Evolutionary conservation across 1,140 invertebrate species (phyloP), one percentile per base, ranked within the genome.

Genomic region (Battus philenor): DNA sequence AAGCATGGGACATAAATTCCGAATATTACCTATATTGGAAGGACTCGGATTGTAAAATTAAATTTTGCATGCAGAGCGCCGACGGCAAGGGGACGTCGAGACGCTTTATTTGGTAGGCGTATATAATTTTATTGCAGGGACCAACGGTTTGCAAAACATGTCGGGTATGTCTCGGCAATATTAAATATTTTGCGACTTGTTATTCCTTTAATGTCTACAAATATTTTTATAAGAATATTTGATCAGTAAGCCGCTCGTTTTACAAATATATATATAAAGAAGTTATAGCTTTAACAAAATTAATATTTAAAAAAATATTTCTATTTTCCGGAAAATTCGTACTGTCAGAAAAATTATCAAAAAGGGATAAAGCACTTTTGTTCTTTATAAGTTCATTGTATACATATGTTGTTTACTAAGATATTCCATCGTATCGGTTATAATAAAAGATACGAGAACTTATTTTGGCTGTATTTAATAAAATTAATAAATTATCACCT

Each of bases 101-200:
- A 41, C 52, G 59, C 58, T 72, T 79, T 85, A 85, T 85, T 85
- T 78, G 69, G 81, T 73, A 82, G 78, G 78, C 78, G 81, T 82
- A 81, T 85, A 85, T 85, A 85, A 85, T 85, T 85, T 85, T 85
- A 85, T 82, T 78, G 80, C 73, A 58, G 63, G 70, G 80, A 77
- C 80, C 80, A 75, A 81, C 73, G 76, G 74, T 77, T 80, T 65
- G 71, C 70, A 59, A 79, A 73, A 80, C 74, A 76, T 72, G 71
- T 61, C 61, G 49, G 57, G 57, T 57, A 72, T 79, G 68, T 50
- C 53, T 46, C 61, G 53, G 55, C 59, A 56, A 58, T 61, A 51
- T 60, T 68, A 57, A 60, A 65, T 67, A 56, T 59, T 58, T 66
- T 64, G 60, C 29, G 43, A 38, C 9, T 22, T 24, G 8, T 9